Evolutionary conservation across 1,140 invertebrate genomes (phyloP), one percentile per base, ranked within the genome.

Genomic region (Trichoplusia ni): DNA sequence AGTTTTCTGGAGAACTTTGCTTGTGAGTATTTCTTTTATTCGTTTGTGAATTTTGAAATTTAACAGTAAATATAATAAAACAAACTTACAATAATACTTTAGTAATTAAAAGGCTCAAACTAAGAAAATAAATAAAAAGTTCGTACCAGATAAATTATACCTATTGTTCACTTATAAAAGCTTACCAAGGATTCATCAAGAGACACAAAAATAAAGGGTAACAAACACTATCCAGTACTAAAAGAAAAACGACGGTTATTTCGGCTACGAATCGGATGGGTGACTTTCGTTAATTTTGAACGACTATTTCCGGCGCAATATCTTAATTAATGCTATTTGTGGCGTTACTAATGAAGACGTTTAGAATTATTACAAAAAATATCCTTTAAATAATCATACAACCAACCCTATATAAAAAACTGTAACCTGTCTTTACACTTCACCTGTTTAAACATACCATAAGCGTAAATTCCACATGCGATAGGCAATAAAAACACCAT

Each of bases 401-500:
- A n/a, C 29, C 46, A 16, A 16, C 46, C 29, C 2, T 25, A 49
- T 16, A 16, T 14, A 14, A 18, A 2, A 25, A 47, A 11, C 8
- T 49, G 46, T 49, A 47, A 38, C 51, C 21, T 56, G 51, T 38
- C 19, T 2, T 13, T 4, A 40, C 37, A 29, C 51, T 13, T 40
- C 51, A 38, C 35, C 16, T 38, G 51, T 40, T 5, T 33, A 49
- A 49, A 69, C 67, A 53, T 51, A 67, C 68, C 38, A 63, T 66
- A 67, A 71, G 66, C 69, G 51, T 38, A 68, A 73, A 74, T 77
- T 71, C 74, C 65, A 69, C 38, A 69, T 73, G 75, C 46, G 44
- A 73, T 60, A 71, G 74, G 4, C 42, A 18, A 58, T 44, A 75
- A 72, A 78, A 80, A 77, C 72, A 63, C 59, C 65, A 75, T 70